phyloP scores from a whole-genome alignment of 2,888 invertebrate species.

The Tipula helvola region DNA sequence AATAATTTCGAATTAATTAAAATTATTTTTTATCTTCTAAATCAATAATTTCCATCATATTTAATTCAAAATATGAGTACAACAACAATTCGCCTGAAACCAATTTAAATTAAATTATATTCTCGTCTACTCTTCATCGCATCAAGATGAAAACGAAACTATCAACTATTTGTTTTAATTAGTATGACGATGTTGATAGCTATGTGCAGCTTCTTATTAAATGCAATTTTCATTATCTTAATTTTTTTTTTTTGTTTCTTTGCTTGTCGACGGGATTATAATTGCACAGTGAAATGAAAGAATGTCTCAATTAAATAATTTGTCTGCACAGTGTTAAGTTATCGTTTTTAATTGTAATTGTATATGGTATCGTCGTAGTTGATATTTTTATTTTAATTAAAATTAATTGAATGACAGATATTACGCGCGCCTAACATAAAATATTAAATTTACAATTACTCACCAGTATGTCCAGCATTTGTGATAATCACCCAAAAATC shows the following conservation, averaged over 20 bases:
- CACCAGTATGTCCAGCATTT: slow-evolving; percentile 78
- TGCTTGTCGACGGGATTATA: not conserved
- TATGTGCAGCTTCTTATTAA: not conserved
- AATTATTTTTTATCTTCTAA: not conserved
- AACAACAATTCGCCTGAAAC: not conserved
- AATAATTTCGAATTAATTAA: not conserved
- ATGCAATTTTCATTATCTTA: not conserved
- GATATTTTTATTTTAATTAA: not conserved
- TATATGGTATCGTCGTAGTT: not conserved
- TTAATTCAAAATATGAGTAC: not conserved
- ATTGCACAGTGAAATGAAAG: not conserved
- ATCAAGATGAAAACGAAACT: not conserved
- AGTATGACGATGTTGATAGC: not conserved
- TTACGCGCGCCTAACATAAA: not conserved
- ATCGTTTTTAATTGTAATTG: not conserved
- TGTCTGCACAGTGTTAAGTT: not conserved
- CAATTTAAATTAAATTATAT: not conserved
- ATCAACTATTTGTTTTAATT: not conserved
- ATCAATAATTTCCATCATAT: not conserved
- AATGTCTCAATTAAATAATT: not conserved
- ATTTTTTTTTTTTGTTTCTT: not conserved
- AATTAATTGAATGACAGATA: not conserved
- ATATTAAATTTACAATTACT: slow-evolving; percentile 30
- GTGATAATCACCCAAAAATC: slow-evolving; percentile 94
- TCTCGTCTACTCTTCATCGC: not conserved